These are phyloP conservation scores for Coelinius sp. DNA, from an alignment of 2,888 invertebrate species.

Conservation along the genomic window DNA sequence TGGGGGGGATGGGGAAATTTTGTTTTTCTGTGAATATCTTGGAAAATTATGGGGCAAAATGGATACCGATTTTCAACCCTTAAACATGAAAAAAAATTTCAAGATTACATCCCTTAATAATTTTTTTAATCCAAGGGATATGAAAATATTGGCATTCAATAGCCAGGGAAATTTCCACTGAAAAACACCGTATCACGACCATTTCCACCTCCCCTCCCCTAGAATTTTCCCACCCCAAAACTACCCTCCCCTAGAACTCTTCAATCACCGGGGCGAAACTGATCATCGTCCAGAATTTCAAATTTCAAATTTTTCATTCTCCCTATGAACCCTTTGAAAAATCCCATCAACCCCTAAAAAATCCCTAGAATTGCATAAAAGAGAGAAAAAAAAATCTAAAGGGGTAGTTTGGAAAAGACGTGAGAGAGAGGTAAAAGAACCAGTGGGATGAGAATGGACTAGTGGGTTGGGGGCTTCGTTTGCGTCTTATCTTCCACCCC, in stretches of 20 bases:
- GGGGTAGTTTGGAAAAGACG: slow-evolving; percentile 52
- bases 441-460: slow-evolving; percentile 4
- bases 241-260: too few relatives aligned
- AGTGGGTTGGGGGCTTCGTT: slow-evolving; percentile 22
- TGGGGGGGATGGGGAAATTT: neutral
- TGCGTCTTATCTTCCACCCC: slow-evolving; percentile 43
- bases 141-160: too few relatives aligned
- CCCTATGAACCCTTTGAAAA: neutral
- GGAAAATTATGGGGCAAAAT: too few relatives aligned
- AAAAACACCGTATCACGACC: neutral
- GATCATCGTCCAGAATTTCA: neutral
- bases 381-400: slow-evolving; percentile 31
- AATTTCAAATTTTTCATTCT: neutral
- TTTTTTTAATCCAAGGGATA: too few relatives aligned
- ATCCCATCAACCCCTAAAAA: neutral
- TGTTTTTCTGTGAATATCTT: too few relatives aligned
- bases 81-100: too few relatives aligned
- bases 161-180: neutral
- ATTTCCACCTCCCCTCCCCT: neutral
- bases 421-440: slow-evolving; percentile 45
- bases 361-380: neutral
- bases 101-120: too few relatives aligned
- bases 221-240: neutral
- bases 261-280: neutral
- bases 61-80: too few relatives aligned